These are phyloP conservation scores for Diaperis boleti DNA, from an alignment of 2,888 invertebrate species.

Conservation along the genomic window DNA sequence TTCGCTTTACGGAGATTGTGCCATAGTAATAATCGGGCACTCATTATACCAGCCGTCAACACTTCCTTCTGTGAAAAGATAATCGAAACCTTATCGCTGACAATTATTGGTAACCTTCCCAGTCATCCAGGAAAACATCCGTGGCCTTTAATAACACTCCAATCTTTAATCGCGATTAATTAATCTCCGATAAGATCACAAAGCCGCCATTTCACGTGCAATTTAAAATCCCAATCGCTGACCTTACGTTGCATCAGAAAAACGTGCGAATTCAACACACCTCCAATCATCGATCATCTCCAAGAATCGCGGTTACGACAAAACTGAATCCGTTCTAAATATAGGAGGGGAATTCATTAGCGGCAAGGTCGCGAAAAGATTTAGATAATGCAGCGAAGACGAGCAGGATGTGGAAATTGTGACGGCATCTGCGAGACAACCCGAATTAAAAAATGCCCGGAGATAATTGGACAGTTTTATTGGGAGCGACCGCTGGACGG, in stretches of 20 bases:
- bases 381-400: not conserved
- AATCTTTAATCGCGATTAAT: conserved; percentile 21
- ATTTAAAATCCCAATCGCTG: conserved; percentile 24
- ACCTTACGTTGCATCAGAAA: conserved; percentile 22
- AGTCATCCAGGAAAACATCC: conserved; percentile 2
- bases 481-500: not conserved
- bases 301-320: too few relatives aligned
- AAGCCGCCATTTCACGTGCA: conserved; percentile 8
- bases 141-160: conserved; percentile 12
- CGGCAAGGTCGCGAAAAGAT: not conserved
- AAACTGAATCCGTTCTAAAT: conserved; percentile 17
- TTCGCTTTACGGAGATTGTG: too few relatives aligned
- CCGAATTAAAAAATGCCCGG: conserved; percentile 2
- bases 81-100: conserved; percentile 26
- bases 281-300: too few relatives aligned
- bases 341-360: conserved; percentile 19
- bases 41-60: too few relatives aligned
- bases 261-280: conserved; percentile 17
- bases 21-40: too few relatives aligned
- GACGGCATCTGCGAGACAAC: not conserved
- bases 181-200: conserved; percentile 22
- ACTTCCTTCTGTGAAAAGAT: too few relatives aligned
- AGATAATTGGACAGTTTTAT: conserved; percentile 4
- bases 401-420: not conserved
- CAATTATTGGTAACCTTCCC: not conserved